Conservation (phyloP, 2,888 invertebrate species). For the Cryptosula pallasiana region DNA sequence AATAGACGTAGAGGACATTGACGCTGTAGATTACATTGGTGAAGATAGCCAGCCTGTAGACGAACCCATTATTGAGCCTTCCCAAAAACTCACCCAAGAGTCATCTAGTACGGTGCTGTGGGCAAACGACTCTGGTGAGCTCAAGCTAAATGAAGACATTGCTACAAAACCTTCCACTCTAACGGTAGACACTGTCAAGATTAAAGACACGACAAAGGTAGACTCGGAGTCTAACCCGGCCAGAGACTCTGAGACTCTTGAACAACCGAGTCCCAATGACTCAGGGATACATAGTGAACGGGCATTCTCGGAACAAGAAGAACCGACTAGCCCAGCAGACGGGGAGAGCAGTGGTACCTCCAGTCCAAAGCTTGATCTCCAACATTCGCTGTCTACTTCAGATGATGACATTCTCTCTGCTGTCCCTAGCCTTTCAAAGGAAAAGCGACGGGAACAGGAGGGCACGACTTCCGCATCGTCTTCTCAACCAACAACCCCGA, state of each 20-base stretch:
- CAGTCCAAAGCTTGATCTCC: not conserved
- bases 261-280: conserved; percentile 16
- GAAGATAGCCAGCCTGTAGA: not conserved
- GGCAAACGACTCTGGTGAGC: not conserved
- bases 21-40: not conserved
- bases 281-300: conserved; percentile 13
- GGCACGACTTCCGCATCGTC: not conserved
- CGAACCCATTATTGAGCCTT: conserved; percentile 4
- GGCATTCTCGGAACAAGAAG: not conserved
- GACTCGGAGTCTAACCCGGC: not conserved
- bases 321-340: not conserved
- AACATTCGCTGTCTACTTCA: not conserved
- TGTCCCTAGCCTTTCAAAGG: not conserved
- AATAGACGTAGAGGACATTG: not conserved
- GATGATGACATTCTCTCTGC: not conserved
- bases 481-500: not conserved
- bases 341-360: not conserved
- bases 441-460: not conserved
- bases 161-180: not conserved
- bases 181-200: conserved; percentile 8
- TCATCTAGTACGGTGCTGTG: not conserved
- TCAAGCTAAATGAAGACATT: not conserved
- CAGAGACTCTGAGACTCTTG: not conserved
- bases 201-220: not conserved
- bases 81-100: not conserved